A percentile compares a stretch with the other conserved stretches of the same genome.
Evolutionary conservation across 2,888 invertebrate genomes (phyloP).

Genomic region (Torymus texanus): DNA sequence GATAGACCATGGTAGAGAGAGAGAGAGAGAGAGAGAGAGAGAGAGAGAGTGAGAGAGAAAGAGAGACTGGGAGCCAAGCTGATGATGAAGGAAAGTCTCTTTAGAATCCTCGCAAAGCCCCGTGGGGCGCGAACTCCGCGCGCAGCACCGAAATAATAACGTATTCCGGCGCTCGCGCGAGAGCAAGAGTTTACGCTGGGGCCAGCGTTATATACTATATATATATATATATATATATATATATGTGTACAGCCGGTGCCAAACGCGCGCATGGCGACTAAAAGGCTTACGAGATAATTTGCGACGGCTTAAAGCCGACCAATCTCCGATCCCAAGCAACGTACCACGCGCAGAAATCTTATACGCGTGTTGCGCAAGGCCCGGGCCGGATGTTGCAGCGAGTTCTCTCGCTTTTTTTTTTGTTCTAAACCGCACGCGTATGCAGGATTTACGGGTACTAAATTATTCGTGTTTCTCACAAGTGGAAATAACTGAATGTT

Average conservation of each 20-base stretch:
- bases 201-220: neutral
- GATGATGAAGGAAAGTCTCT: conserved; percentile 42
- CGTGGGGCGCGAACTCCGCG: conserved; percentile 62
- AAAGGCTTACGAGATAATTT: conserved; percentile 74
- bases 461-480: too few relatives aligned
- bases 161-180: conserved; percentile 22
- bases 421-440: too few relatives aligned
- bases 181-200: conserved; percentile 14
- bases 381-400: conserved; percentile 38
- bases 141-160: conserved; percentile 51
- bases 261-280: conserved; percentile 65
- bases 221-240: too few relatives aligned
- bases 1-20: conserved; percentile 12
- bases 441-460: too few relatives aligned
- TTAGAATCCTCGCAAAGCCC: conserved; percentile 63
- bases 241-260: neutral
- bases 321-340: conserved; percentile 65
- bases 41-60: conserved; percentile 8
- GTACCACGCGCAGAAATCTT: conserved; percentile 48
- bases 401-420: too few relatives aligned
- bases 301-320: conserved; percentile 71
- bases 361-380: conserved; percentile 12
- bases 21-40: conserved; percentile 7
- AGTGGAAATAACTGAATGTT: too few relatives aligned
- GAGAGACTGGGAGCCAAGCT: conserved; percentile 6